Conservation (phyloP, 2,888 invertebrate genomes). For the Plutella xylostella region DNA sequence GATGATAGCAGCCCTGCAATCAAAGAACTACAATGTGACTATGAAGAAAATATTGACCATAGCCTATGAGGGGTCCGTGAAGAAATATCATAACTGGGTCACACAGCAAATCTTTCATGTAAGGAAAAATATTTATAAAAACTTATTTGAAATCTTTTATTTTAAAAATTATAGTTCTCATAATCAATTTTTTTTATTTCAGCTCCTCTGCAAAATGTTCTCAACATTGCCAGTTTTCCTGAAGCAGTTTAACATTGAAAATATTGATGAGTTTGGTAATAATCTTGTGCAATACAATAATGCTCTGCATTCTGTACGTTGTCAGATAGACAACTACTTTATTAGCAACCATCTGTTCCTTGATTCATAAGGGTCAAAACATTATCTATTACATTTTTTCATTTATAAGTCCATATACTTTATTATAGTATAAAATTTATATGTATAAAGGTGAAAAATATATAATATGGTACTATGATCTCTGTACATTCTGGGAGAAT, state of each 20-base stretch:
- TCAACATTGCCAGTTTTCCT: slow-evolving; percentile 71
- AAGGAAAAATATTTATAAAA: slow-evolving; percentile 27
- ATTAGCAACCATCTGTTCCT: slow-evolving; percentile 62
- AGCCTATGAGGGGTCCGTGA: slow-evolving; percentile 78
- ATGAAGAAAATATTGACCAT: slow-evolving; percentile 72
- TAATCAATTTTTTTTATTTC: slow-evolving; percentile 23
- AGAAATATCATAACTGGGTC: slow-evolving; percentile 81
- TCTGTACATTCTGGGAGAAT: not conserved
- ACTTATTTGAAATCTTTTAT: not conserved
- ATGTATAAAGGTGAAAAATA: not conserved
- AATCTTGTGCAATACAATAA: slow-evolving; percentile 52
- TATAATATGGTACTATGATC: not conserved
- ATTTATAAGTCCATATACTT: not conserved
- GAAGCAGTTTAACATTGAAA: slow-evolving; percentile 53
- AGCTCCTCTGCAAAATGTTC: slow-evolving; percentile 75
- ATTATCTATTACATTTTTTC: no score
- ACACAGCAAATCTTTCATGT: slow-evolving; percentile 80
- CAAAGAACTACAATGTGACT: slow-evolving; percentile 58
- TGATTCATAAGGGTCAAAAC: not conserved
- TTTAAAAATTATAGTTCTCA: not conserved
- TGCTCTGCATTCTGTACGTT: slow-evolving; percentile 69
- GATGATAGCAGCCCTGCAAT: slow-evolving; percentile 59
- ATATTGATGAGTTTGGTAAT: slow-evolving; percentile 42
- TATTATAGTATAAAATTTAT: not conserved
- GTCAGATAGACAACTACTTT: slow-evolving; percentile 72